Conservation (phyloP, 2,888 invertebrate genomes). For the Apocheima hispidaria region DNA sequence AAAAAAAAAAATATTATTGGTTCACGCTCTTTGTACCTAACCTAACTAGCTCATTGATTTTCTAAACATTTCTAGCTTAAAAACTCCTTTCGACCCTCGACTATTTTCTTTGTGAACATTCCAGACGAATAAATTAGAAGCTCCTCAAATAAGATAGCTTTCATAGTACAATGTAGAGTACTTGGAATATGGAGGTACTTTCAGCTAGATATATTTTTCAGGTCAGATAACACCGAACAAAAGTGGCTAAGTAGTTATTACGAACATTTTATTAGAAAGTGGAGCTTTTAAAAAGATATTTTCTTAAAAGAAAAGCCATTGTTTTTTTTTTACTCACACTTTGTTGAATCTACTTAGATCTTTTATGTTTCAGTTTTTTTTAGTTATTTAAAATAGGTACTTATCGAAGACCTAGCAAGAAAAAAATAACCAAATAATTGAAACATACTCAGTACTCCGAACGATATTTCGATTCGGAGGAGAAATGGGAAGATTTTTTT, state of each 20-base stretch:
- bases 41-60: slow-evolving; percentile 27
- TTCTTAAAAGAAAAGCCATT: not conserved
- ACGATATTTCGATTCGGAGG: no score
- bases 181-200: not conserved
- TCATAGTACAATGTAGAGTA: slow-evolving; percentile 1
- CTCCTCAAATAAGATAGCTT: slow-evolving; percentile 12
- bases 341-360: not conserved
- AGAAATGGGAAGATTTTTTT: no score
- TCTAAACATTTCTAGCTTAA: slow-evolving; percentile 25
- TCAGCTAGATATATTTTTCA: slow-evolving; percentile 1
- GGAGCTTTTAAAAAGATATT: not conserved
- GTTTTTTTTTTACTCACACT: not conserved
- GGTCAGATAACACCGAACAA: slow-evolving; percentile 5
- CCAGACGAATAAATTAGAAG: slow-evolving; percentile 51
- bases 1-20: not conserved
- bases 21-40: slow-evolving; percentile 2
- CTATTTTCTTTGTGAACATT: slow-evolving; percentile 43
- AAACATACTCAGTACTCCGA: no score
- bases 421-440: no score
- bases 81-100: slow-evolving; percentile 15
- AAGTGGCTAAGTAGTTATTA: slow-evolving; percentile 8
- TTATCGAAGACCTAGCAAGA: no score
- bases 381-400: no score
- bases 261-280: not conserved
- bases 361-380: not conserved